These are phyloP conservation scores for Scytalopus superciliaris DNA, from an alignment of 2,113 vertebrate genomes.

Conservation along the genomic window DNA sequence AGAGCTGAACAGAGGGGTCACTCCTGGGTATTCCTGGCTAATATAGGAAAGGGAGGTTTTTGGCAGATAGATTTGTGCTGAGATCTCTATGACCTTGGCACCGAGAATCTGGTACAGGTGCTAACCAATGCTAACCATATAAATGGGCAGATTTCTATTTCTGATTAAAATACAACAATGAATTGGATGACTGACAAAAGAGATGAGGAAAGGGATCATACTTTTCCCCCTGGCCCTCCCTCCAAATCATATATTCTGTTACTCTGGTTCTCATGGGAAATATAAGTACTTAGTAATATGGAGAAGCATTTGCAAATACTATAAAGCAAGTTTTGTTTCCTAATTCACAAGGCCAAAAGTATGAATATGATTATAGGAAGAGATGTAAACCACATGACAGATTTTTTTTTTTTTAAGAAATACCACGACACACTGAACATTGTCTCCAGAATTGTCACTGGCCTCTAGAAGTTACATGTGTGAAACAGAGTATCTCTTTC, in stretches of 20 bases:
- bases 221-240: fast-evolving
- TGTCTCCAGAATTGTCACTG: too few species aligned
- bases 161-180: neutral
- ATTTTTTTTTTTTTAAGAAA: neutral
- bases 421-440: neutral
- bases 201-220: neutral
- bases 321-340: neutral
- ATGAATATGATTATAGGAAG: neutral
- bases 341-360: neutral
- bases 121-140: neutral
- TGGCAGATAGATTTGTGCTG: neutral
- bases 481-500: neutral
- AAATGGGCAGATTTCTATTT: neutral
- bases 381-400: neutral
- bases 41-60: neutral
- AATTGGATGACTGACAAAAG: neutral
- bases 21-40: neutral
- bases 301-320: neutral
- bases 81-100: neutral
- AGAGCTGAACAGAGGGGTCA: neutral
- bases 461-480: neutral
- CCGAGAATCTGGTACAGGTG: neutral
- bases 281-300: neutral
- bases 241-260: neutral
- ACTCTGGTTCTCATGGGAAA: neutral